These are phyloP conservation scores for Philonicus albiceps DNA, from an alignment of 2,888 invertebrate species.

Conservation along the genomic window DNA sequence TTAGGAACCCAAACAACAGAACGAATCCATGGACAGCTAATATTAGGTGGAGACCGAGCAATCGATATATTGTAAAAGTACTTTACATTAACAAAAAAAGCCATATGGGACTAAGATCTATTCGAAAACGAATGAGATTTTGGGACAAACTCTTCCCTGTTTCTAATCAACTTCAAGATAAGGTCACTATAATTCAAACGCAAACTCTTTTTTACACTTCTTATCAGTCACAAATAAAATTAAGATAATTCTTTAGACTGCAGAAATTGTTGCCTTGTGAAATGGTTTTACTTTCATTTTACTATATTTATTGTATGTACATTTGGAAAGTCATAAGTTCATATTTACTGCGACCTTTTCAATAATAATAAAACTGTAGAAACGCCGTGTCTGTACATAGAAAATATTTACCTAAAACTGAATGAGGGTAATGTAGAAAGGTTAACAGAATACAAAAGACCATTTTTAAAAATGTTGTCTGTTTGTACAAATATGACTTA, in stretches of 20 bases:
- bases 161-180: neutral
- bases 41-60: slow-evolving; percentile 59
- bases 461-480: too few species aligned
- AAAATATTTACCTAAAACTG: too few species aligned
- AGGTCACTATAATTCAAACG: neutral
- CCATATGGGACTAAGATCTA: slow-evolving; percentile 54
- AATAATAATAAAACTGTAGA: too few species aligned
- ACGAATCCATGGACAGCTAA: slow-evolving; percentile 43
- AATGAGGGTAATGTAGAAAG: too few species aligned
- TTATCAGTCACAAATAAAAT: neutral
- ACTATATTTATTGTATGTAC: neutral
- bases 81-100: slow-evolving; percentile 56
- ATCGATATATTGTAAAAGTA: slow-evolving; percentile 48
- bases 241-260: neutral
- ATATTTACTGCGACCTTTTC: too few species aligned
- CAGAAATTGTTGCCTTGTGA: neutral
- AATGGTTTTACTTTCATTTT: neutral
- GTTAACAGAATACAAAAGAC: too few species aligned
- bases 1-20: slow-evolving; percentile 60
- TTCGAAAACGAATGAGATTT: slow-evolving; percentile 57
- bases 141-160: slow-evolving; percentile 61
- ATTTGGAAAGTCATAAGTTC: too few species aligned
- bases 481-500: too few species aligned
- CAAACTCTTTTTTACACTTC: too few species aligned
- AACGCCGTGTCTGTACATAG: too few species aligned